phyloP scores from a whole-genome alignment of 2,113 vertebrate species.

The Bothrops jararaca region DNA sequence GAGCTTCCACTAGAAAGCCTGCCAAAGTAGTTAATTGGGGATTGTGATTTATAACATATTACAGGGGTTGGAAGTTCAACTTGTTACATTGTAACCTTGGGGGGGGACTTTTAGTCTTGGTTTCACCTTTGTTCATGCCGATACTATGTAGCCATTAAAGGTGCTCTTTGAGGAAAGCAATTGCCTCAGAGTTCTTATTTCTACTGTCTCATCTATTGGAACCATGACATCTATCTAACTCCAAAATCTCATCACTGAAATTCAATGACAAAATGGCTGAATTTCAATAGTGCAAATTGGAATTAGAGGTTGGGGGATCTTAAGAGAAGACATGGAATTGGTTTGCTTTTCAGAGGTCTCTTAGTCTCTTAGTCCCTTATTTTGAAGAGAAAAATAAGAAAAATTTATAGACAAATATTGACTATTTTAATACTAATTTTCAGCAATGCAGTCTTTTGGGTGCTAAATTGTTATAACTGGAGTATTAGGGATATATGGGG shows the following conservation, averaged over 20 bases:
- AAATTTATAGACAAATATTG: background rate
- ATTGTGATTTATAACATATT: no score
- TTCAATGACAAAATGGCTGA: background rate
- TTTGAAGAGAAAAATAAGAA: background rate
- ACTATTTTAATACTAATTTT: no score
- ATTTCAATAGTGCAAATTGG: background rate
- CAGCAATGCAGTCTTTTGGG: background rate
- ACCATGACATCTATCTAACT: background rate
- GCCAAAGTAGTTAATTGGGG: no score
- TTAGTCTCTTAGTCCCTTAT: background rate
- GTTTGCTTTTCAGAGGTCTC: background rate
- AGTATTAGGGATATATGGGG: background rate
- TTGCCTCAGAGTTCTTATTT: no score
- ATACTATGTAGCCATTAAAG: no score
- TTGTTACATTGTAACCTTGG: no score
- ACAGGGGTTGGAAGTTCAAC: no score
- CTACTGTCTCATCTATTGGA: no score
- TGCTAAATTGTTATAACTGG: background rate
- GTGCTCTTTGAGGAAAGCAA: no score
- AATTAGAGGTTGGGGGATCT: background rate
- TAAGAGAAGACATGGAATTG: background rate
- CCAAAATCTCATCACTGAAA: background rate
- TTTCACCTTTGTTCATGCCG: no score
- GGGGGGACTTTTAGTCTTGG: no score
- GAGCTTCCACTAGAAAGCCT: no score